Conservation (phyloP, 2,888 invertebrate species). For the Hirudinaria manillensis region DNA sequence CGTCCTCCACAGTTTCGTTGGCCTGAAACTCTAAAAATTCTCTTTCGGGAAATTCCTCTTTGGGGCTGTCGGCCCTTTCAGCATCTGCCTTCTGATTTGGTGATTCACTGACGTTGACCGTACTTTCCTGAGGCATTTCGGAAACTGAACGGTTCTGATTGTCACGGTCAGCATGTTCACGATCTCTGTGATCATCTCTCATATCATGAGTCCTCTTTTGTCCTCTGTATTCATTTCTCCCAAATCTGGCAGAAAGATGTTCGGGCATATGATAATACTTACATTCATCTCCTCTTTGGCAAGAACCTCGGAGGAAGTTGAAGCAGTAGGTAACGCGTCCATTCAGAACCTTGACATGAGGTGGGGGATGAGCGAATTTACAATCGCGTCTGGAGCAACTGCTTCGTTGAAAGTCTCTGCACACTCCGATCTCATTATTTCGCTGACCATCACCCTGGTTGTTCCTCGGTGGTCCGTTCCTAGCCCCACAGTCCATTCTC, state of each 20-base stretch:
- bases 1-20: no score
- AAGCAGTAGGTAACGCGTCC: conserved; percentile 28
- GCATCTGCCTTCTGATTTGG: no score
- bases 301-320: conserved; percentile 20
- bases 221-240: background rate
- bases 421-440: conserved; percentile 26
- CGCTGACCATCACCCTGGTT: background rate
- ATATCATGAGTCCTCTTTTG: background rate
- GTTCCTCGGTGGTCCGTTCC: background rate
- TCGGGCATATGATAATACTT: conserved; percentile 28
- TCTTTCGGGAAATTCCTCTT: no score
- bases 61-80: no score
- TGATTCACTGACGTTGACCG: no score
- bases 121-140: no score
- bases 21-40: no score
- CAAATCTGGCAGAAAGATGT: conserved; percentile 19
- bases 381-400: conserved; percentile 28
- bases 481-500: background rate
- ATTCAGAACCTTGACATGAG: conserved; percentile 20
- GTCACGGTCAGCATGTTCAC: no score
- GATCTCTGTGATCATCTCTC: no score
- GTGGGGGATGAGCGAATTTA: conserved; percentile 33
- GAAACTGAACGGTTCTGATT: no score
- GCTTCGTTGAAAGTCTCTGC: conserved; percentile 27
- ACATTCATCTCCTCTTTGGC: conserved; percentile 23